A percentile compares a stretch with the other conserved stretches of the same genome.
phyloP scores from a whole-genome alignment of 2,888 invertebrate species.

The Zeuzera pyrina region DNA sequence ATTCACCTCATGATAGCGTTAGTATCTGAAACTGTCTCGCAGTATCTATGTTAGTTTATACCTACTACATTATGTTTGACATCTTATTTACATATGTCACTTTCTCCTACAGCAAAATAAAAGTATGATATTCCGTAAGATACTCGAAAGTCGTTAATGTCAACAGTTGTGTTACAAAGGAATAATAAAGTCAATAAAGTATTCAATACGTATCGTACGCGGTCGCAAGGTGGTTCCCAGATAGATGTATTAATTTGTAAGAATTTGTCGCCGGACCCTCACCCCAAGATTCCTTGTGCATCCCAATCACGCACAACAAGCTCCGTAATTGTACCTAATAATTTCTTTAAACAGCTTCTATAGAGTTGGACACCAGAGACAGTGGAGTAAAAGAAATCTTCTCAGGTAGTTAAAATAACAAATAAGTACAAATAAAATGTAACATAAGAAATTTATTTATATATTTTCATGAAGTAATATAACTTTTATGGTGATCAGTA shows the following conservation, averaged over 20 bases:
- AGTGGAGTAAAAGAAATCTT: too few species aligned
- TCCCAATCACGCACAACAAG: conserved; percentile 73
- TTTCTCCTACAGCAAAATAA: too few species aligned
- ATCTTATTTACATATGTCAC: too few species aligned
- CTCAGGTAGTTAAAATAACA: too few species aligned
- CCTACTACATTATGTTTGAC: too few species aligned
- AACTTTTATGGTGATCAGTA: too few species aligned
- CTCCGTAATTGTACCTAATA: conserved; percentile 70
- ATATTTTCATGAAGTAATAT: too few species aligned
- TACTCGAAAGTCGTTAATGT: conserved; percentile 31
- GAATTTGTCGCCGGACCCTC: conserved; percentile 70
- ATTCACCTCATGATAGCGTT: conserved; percentile 36
- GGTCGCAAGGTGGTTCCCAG: conserved; percentile 43
- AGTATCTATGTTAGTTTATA: too few species aligned
- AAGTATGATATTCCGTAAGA: conserved; percentile 1
- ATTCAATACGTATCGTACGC: conserved; percentile 58
- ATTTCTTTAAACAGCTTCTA: conserved; percentile 65
- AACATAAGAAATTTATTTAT: too few species aligned
- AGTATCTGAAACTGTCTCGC: conserved; percentile 26
- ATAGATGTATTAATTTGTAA: conserved; percentile 73
- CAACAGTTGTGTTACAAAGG: conserved; percentile 39
- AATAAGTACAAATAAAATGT: too few species aligned
- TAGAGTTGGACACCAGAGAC: not conserved
- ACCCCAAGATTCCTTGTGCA: conserved; percentile 34
- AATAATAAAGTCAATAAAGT: conserved; percentile 61